Conservation (phyloP, 1,140 invertebrate genomes). For the Heliothis subflexa region DNA sequence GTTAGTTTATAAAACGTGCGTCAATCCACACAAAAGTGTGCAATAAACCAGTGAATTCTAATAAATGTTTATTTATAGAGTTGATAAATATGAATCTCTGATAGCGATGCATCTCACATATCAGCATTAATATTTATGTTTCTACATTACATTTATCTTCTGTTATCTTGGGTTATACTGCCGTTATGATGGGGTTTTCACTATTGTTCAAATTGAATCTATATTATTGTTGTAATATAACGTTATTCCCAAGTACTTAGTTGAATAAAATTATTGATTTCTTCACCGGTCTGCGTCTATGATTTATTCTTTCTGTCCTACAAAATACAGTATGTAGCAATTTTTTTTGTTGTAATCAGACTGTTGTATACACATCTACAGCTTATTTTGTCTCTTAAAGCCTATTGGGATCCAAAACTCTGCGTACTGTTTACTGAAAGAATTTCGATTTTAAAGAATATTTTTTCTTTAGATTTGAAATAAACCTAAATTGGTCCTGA, state of each 20-base stretch:
- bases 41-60: background rate
- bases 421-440: too few species aligned
- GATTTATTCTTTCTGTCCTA: too few species aligned
- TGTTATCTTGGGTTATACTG: conserved; percentile 11
- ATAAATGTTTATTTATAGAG: background rate
- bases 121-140: background rate
- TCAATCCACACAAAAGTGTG: background rate
- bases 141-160: background rate
- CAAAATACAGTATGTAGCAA: too few species aligned
- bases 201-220: background rate
- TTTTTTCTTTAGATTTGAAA: too few species aligned
- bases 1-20: background rate
- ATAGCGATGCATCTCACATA: background rate
- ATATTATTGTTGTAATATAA: background rate
- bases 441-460: too few species aligned
- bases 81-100: conserved; percentile 16
- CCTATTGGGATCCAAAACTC: too few species aligned
- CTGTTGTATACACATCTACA: too few species aligned
- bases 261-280: background rate
- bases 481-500: too few species aligned
- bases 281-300: too few species aligned
- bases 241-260: background rate
- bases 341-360: too few species aligned
- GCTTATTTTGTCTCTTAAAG: too few species aligned
- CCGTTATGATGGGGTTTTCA: background rate